phyloP scores from a whole-genome alignment of 2,888 invertebrate genomes.

The Clivina fossor region DNA sequence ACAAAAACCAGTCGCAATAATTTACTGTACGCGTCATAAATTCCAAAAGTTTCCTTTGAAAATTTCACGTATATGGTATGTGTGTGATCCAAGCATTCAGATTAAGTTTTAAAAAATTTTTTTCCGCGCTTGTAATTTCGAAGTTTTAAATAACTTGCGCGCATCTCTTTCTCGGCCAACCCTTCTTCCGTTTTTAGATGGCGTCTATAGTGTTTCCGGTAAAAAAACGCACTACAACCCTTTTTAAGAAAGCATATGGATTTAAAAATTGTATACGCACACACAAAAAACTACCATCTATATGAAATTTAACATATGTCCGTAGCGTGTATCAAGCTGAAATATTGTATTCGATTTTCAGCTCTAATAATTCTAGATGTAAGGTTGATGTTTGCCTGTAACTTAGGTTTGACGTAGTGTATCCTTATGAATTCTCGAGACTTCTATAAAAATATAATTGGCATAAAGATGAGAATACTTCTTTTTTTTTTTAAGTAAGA shows the following conservation, averaged over 20 bases:
- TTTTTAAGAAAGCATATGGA: constrained; percentile 29
- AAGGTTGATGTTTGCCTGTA: not conserved
- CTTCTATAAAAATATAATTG: constrained; percentile 24
- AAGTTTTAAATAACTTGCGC: constrained; percentile 23
- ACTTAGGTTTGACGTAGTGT: not conserved
- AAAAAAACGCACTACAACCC: constrained; percentile 31
- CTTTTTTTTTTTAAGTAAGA: no score
- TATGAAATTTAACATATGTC: constrained; percentile 22
- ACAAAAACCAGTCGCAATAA: no score
- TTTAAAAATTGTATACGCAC: constrained; percentile 19
- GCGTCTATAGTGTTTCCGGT: constrained; percentile 29
- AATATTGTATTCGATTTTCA: not conserved
- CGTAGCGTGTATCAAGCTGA: not conserved
- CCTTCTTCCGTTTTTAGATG: constrained; percentile 29
- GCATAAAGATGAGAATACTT: constrained; percentile 11
- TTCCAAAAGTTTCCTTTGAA: no score
- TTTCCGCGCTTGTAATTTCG: not conserved
- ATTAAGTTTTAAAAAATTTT: constrained; percentile 3
- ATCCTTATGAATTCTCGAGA: constrained; percentile 1
- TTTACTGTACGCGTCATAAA: no score
- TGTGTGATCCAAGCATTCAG: no score
- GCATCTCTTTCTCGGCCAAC: no score
- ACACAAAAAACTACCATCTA: constrained; percentile 14
- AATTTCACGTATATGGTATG: no score
- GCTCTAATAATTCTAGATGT: not conserved